phyloP scores from a whole-genome alignment of 2,113 vertebrate species.

The Bothrops jararaca region DNA sequence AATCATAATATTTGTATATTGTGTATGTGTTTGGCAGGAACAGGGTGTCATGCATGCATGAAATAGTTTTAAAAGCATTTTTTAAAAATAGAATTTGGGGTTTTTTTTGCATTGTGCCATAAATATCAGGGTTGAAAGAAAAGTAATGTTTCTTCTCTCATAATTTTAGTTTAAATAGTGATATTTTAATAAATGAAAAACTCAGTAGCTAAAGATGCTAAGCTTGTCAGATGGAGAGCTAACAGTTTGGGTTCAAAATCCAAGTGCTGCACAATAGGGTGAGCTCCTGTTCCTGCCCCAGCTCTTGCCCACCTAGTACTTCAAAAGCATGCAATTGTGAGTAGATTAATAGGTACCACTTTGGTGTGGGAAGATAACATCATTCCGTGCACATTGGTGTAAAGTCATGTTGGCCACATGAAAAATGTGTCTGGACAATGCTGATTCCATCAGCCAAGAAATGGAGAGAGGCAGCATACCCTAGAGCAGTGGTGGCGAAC shows the following conservation, averaged over 20 bases:
- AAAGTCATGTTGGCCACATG: background rate
- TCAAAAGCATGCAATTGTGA: background rate
- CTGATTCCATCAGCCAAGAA: background rate
- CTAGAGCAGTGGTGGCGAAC: too few species aligned
- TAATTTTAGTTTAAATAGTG: background rate
- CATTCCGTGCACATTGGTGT: background rate
- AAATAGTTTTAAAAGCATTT: background rate
- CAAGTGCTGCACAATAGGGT: fast-evolving
- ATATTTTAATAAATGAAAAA: background rate
- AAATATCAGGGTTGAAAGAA: background rate
- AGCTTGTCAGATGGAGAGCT: background rate
- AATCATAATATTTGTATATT: background rate
- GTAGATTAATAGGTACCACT: background rate
- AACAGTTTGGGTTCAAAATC: background rate
- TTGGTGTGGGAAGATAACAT: background rate
- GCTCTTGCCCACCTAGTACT: background rate
- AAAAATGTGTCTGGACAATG: background rate
- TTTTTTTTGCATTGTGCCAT: background rate
- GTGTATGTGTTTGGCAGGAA: background rate
- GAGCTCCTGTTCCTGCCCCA: background rate
- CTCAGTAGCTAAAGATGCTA: background rate
- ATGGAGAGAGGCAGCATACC: too few species aligned
- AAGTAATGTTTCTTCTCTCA: background rate
- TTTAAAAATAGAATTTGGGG: background rate
- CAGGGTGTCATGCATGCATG: background rate